Evolutionary conservation across 2,113 vertebrate species (phyloP).

Genomic region (Neodontobutis hainanensis): DNA sequence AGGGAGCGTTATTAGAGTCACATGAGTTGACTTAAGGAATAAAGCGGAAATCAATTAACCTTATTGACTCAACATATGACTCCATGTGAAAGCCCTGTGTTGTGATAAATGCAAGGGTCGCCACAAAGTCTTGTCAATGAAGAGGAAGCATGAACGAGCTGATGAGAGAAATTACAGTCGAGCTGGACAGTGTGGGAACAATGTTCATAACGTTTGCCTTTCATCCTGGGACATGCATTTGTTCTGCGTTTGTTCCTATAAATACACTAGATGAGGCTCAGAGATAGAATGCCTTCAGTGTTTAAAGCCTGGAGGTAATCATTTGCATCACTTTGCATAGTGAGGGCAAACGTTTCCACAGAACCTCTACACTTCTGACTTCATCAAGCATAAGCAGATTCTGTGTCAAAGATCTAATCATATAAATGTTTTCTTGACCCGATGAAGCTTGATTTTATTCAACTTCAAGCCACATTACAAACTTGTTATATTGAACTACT

Average conservation of each 20-base stretch:
- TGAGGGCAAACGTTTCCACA: constrained; percentile 12
- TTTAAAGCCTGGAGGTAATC: constrained; percentile 28
- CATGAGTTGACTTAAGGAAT: constrained; percentile 41
- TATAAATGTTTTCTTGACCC: neutral
- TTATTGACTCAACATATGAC: constrained; percentile 13
- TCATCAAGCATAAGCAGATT: constrained; percentile 13
- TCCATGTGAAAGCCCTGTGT: constrained; percentile 1
- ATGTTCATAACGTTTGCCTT: neutral
- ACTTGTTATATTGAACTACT: too few relatives aligned
- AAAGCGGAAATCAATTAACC: constrained; percentile 58
- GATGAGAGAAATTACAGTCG: neutral
- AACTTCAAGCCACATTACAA: too few relatives aligned
- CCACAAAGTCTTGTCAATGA: neutral
- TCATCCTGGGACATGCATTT: neutral
- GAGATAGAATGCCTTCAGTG: constrained; percentile 29
- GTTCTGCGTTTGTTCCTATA: neutral
- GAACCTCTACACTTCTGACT: constrained; percentile 2
- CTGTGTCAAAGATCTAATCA: constrained; percentile 7
- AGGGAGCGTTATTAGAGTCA: constrained; percentile 25
- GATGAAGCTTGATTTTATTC: too few relatives aligned
- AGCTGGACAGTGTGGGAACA: neutral
- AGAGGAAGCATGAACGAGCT: neutral
- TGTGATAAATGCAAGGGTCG: constrained; percentile 21
- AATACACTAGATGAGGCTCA: constrained; percentile 18
- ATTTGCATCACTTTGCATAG: constrained; percentile 41